Base-by-base conservation (phyloP, 2,113 vertebrate genomes). In the Amblyopsis rosae region DNA sequence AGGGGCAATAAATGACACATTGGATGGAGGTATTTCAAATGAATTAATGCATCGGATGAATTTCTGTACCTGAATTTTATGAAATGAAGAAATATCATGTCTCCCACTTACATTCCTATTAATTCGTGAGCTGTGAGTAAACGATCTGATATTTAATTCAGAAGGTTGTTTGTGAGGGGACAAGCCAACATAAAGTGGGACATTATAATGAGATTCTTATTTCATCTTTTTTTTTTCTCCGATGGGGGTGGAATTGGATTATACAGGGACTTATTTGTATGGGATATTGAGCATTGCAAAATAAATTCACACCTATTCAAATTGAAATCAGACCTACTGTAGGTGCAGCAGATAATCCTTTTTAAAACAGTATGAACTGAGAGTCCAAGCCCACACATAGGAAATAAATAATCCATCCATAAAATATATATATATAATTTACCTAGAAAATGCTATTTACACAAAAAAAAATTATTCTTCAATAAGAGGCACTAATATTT, bases 231-330 rank as follows among this genome's bases (percentile, higher is more conserved):
- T 12, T 65, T 84, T 53, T 83, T 75, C 69, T 77, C 69, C 75
- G 79, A 65, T 86, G 80, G 82, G 82, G 87, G 82, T 89, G 89
- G 89, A 93, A 93, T 92, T 93, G 93, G 91, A 93, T 93, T 93
- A 93, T 84, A 77, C 82, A 79, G 59, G 66, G 86, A 75, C 78
- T 89, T 91, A 93, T 93, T 93, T 93, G 85, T 92, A 86, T 88
- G 88, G 87, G 89, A 91, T 92, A 91, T 90, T 90, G 91, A 90
- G 84, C 88, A 88, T 82, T 85, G 84, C 86, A 89, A 93, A 93
- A 92, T 92, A 93, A 92, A 93, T 92, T 93, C 87, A 81, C 93
- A 93, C 89, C 91, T 92, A 92, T 93, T 93, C 91, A 93, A 90
- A 93, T 93, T 93, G 89, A 93, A 93, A 93, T 93, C 89, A 93